These are phyloP conservation scores for Melipona bicolor DNA, from an alignment of 2,888 invertebrate genomes.

Conservation along the genomic window DNA sequence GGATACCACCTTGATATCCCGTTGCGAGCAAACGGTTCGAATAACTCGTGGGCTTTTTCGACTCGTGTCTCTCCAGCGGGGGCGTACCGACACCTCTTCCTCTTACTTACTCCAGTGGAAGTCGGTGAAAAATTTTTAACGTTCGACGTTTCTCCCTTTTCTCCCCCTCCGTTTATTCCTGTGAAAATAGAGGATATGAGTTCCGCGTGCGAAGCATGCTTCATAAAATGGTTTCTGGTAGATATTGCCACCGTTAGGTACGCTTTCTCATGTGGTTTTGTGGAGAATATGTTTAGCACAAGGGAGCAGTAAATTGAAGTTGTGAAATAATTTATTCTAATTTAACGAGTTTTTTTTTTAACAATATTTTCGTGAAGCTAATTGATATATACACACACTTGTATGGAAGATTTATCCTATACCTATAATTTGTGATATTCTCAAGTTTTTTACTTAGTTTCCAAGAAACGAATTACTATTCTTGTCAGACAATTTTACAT, in stretches of 20 bases:
- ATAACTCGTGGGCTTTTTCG: constrained; percentile 70
- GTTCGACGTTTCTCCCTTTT: constrained; percentile 1
- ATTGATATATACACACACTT: neutral
- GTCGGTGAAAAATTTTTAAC: constrained; percentile 25
- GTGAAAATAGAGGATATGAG: neutral
- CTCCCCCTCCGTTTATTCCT: neutral
- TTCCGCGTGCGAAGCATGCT: no score
- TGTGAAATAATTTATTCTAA: neutral
- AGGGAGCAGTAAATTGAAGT: neutral
- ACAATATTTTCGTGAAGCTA: neutral
- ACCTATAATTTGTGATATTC: no score
- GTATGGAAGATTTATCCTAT: neutral
- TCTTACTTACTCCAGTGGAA: constrained; percentile 30
- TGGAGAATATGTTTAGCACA: neutral
- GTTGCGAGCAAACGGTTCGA: constrained; percentile 70
- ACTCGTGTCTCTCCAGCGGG: constrained; percentile 36
- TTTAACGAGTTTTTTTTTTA: neutral
- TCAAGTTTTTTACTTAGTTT: no score
- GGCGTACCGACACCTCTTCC: constrained; percentile 43
- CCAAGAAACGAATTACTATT: no score
- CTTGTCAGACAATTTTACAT: no score
- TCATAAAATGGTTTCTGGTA: neutral
- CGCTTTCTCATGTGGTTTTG: neutral
- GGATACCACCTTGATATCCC: constrained; percentile 74
- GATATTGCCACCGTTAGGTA: neutral